Conservation (phyloP, 2,797 vertebrate species). For the Vireo griseus region DNA sequence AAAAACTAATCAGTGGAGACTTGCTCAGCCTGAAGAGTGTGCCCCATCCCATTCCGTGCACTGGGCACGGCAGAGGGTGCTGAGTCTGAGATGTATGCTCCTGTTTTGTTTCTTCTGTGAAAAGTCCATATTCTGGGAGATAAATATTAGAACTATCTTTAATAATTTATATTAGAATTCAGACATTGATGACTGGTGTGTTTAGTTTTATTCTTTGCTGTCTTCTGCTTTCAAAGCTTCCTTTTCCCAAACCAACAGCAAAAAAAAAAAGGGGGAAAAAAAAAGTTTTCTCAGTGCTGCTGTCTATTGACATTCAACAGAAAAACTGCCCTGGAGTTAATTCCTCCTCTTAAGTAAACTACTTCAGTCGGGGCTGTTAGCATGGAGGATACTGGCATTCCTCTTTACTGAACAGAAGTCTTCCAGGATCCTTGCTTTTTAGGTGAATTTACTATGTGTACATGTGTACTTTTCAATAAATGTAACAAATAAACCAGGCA, state of each 20-base stretch:
- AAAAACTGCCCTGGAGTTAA: neutral
- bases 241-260: neutral
- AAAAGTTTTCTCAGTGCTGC: neutral
- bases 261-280: neutral
- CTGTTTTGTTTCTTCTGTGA: neutral
- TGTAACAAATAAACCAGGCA: neutral
- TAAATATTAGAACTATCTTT: neutral
- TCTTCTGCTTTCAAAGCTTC: neutral
- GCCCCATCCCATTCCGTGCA: neutral
- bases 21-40: neutral
- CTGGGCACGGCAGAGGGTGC: neutral
- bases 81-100: neutral
- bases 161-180: neutral
- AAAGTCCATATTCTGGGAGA: neutral
- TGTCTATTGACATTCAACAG: neutral
- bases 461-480: neutral
- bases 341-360: neutral
- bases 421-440: neutral
- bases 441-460: neutral
- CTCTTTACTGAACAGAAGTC: neutral
- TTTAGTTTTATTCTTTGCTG: neutral
- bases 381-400: neutral
- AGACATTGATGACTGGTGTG: neutral
- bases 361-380: neutral
- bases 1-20: accelerated